These are phyloP conservation scores for Karalla daura DNA, from an alignment of 2,797 vertebrate genomes.

Conservation along the genomic window DNA sequence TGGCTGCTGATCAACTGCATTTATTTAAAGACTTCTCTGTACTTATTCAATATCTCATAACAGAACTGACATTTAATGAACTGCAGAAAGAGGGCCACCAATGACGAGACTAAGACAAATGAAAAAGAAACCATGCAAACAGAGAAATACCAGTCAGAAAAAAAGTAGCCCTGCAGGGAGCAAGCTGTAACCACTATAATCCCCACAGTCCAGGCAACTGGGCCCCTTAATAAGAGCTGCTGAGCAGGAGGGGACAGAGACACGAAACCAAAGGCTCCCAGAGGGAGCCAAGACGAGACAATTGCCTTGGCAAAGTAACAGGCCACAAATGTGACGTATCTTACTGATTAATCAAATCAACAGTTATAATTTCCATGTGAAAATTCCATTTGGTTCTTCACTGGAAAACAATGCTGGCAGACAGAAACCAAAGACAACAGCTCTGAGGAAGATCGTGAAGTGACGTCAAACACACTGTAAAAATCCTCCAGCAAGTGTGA, in stretches of 20 bases:
- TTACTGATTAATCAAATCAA: neutral
- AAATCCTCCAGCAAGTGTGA: conserved; percentile 20
- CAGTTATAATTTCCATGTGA: neutral
- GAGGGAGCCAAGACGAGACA: conserved; percentile 6
- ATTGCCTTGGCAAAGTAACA: neutral
- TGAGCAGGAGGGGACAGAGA: conserved; percentile 17
- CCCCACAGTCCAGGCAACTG: conserved; percentile 14
- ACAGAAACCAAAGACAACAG: neutral
- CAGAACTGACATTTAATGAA: conserved; percentile 17
- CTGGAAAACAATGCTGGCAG: neutral
- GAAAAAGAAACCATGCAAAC: conserved; percentile 2
- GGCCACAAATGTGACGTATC: neutral
- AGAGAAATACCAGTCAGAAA: neutral
- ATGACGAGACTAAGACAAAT: neutral
- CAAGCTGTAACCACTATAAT: conserved; percentile 27
- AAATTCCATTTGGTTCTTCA: neutral
- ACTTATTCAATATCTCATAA: conserved; percentile 30
- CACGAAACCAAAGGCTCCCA: neutral
- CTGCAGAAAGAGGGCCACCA: conserved; percentile 1
- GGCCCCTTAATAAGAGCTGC: conserved; percentile 32
- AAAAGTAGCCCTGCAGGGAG: conserved; percentile 25
- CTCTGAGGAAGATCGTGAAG: neutral
- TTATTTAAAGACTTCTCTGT: conserved; percentile 35
- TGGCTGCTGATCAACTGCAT: conserved; percentile 31
- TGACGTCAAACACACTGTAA: conserved; percentile 3